Percentiles rank a stretch among this genome's conserved stretches.
Evolutionary conservation across 23 tunicate genomes (phyloP).

Genomic region (Styela plicata): DNA sequence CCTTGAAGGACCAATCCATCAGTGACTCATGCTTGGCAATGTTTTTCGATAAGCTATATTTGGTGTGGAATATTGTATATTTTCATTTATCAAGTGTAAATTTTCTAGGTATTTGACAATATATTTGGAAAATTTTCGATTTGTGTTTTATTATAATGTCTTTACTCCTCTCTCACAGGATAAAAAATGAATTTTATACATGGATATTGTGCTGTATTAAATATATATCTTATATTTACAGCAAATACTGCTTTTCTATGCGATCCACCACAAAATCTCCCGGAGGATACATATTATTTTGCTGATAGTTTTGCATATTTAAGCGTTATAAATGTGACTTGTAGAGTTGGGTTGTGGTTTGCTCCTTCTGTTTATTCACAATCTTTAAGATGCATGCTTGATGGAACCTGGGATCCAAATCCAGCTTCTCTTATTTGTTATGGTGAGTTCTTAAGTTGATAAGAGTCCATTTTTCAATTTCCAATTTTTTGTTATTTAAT

Average conservation of each 20-base stretch:
- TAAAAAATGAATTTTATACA: too few relatives aligned
- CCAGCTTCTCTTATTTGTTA: slow-evolving; percentile 24
- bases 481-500: too few relatives aligned
- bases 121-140: too few relatives aligned
- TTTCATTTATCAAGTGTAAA: too few relatives aligned
- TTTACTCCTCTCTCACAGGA: too few relatives aligned
- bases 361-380: slow-evolving; percentile 30
- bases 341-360: slow-evolving; percentile 65
- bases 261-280: slow-evolving; percentile 32
- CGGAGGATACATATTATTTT: slow-evolving; percentile 29
- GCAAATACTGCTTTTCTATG: slow-evolving; percentile 44
- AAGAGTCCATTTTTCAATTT: too few relatives aligned
- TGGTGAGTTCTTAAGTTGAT: slow-evolving; percentile 27
- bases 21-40: too few relatives aligned
- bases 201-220: background rate
- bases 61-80: too few relatives aligned
- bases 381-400: slow-evolving; percentile 23
- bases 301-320: slow-evolving; percentile 40
- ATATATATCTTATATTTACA: background rate
- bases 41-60: too few relatives aligned
- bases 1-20: too few relatives aligned
- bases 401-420: slow-evolving; percentile 50
- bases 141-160: too few relatives aligned
- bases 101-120: too few relatives aligned
- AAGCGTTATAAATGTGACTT: slow-evolving; percentile 36